These are phyloP conservation scores for Uria aalge DNA, from an alignment of 2,113 vertebrate genomes.

Conservation along the genomic window DNA sequence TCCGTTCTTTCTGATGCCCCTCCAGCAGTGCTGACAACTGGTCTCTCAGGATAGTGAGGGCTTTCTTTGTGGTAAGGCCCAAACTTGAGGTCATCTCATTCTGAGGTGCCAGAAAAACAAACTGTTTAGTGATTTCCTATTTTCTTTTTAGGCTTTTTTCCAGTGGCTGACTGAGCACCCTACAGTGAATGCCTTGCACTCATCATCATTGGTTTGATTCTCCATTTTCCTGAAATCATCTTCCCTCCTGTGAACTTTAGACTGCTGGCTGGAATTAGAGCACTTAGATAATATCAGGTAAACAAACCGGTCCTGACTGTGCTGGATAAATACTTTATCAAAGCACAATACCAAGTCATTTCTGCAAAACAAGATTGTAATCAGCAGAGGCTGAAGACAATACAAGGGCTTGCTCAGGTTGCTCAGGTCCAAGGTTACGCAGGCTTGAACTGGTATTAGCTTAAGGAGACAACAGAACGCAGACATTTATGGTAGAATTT, in stretches of 20 bases:
- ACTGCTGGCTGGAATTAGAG: slow-evolving; percentile 4
- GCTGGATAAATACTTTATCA: not conserved
- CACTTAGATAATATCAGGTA: slow-evolving; percentile 30
- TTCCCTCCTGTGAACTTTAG: slow-evolving; percentile 29
- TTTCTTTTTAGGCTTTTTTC: not conserved
- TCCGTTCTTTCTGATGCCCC: slow-evolving; percentile 82
- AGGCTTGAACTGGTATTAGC: not conserved
- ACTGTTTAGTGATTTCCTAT: not conserved
- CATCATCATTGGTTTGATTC: not conserved
- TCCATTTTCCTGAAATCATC: not conserved
- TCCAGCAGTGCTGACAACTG: slow-evolving; percentile 87
- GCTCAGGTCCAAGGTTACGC: not conserved
- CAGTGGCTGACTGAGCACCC: not conserved
- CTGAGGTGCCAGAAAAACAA: slow-evolving; percentile 64
- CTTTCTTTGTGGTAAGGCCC: slow-evolving; percentile 90
- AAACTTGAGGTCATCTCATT: slow-evolving; percentile 81
- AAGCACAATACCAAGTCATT: slow-evolving; percentile 1
- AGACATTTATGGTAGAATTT: not conserved
- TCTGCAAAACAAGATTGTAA: slow-evolving; percentile 21
- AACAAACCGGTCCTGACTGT: not conserved
- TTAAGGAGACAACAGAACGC: not conserved
- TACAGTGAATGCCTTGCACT: not conserved
- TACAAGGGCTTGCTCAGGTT: not conserved
- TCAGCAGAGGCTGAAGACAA: not conserved
- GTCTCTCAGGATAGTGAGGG: slow-evolving; percentile 85